Evolutionary conservation across 2,113 vertebrate genomes (phyloP).

Genomic region (Pollimyrus isidori): DNA sequence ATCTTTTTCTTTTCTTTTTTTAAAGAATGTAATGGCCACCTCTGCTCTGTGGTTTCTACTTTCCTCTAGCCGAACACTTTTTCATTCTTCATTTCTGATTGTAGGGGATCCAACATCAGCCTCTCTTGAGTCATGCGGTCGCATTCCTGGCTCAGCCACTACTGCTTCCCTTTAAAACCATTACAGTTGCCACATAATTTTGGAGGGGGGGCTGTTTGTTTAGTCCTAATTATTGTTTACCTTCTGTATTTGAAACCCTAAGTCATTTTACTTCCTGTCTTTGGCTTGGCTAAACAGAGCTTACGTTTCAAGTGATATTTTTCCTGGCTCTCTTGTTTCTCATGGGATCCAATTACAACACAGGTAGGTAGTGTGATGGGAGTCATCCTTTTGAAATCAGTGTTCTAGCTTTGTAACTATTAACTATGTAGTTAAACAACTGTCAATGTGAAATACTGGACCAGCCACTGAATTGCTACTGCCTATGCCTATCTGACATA

Average conservation of each 20-base stretch:
- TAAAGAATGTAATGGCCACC: constrained; percentile 54
- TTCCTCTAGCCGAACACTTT: constrained; percentile 36
- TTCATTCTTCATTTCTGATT: constrained; percentile 33
- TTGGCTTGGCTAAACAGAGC: constrained; percentile 30
- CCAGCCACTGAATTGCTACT: not conserved
- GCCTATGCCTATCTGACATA: not conserved
- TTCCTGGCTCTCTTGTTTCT: constrained; percentile 16
- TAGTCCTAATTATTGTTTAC: constrained; percentile 57
- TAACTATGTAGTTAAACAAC: constrained; percentile 1
- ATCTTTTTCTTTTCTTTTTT: constrained; percentile 33
- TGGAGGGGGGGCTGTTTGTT: constrained; percentile 34
- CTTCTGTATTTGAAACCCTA: constrained; percentile 36
- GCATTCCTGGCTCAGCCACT: constrained; percentile 26
- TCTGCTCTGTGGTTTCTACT: constrained; percentile 37
- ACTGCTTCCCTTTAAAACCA: constrained; percentile 23
- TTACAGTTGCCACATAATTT: constrained; percentile 17
- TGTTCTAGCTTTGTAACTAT: not conserved
- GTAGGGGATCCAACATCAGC: constrained; percentile 40
- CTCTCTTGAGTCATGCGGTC: constrained; percentile 2
- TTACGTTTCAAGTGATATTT: constrained; percentile 12
- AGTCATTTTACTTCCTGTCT: constrained; percentile 9
- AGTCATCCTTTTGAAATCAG: not conserved
- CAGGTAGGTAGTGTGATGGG: not conserved
- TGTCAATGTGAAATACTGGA: not conserved
- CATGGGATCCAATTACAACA: constrained; percentile 44